These are phyloP conservation scores for Rhegmatorhina hoffmannsi DNA, from an alignment of 2,113 vertebrate genomes.

Conservation along the genomic window DNA sequence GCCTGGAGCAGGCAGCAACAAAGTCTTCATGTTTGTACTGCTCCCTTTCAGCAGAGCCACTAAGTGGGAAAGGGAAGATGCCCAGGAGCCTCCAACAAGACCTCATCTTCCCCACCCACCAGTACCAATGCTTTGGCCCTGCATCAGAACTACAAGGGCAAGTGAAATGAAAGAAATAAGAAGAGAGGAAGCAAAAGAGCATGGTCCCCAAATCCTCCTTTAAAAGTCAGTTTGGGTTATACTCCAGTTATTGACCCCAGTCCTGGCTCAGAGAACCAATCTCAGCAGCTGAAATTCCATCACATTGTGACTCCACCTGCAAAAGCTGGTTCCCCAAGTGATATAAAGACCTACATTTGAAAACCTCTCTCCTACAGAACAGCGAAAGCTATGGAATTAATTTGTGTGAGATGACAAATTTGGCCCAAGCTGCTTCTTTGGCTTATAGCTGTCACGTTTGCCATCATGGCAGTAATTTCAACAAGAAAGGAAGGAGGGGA, in stretches of 20 bases:
- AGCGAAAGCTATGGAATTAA: not conserved
- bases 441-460: not conserved
- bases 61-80: not conserved
- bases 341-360: not conserved
- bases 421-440: not conserved
- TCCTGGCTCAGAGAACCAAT: not conserved
- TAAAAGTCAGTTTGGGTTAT: not conserved
- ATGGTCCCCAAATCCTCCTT: not conserved
- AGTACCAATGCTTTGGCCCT: not conserved
- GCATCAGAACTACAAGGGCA: not conserved
- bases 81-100: not conserved
- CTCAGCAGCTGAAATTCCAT: not conserved
- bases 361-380: not conserved
- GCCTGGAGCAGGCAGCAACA: not conserved
- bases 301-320: not conserved
- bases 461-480: not conserved
- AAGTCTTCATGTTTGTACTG: not conserved
- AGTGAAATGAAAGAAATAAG: constrained; percentile 76
- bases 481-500: not conserved
- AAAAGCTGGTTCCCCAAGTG: not conserved
- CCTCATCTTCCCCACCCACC: not conserved
- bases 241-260: not conserved
- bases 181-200: constrained; percentile 45
- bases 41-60: not conserved
- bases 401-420: not conserved